These are phyloP conservation scores for Oscheius sp. DNA, from an alignment of 2,888 invertebrate genomes.

Conservation along the genomic window DNA sequence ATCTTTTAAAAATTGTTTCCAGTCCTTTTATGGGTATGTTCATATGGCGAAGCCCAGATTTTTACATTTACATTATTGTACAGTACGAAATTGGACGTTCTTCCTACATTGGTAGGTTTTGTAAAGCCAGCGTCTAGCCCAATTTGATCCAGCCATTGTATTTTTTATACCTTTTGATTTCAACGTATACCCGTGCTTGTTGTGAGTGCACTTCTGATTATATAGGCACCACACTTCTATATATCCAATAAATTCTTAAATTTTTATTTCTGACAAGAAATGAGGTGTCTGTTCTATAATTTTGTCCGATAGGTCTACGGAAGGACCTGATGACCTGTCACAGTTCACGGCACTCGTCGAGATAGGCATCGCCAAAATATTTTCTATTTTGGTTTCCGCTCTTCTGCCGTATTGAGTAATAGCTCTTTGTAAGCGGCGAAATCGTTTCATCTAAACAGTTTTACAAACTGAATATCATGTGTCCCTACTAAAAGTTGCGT, in stretches of 20 bases:
- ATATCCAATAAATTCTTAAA: not conserved
- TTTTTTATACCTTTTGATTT: not conserved
- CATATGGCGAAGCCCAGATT: conserved; percentile 27
- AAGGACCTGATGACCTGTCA: not conserved
- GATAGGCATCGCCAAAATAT: conserved; percentile 34
- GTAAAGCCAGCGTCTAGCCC: not conserved
- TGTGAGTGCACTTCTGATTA: not conserved
- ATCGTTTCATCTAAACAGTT: conserved; percentile 34
- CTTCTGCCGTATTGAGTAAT: conserved; percentile 46
- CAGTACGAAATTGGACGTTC: conserved; percentile 3
- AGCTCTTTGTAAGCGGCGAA: conserved; percentile 46
- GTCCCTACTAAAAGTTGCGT: not conserved
- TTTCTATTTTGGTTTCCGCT: conserved; percentile 41
- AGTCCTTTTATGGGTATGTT: conserved; percentile 36
- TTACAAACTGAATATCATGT: not conserved
- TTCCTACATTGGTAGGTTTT: not conserved
- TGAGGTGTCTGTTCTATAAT: conserved; percentile 15
- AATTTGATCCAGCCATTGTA: not conserved
- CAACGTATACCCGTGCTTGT: not conserved
- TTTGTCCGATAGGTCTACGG: conserved; percentile 4
- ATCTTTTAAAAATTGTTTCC: conserved; percentile 15
- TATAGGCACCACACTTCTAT: not conserved
- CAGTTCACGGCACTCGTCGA: not conserved
- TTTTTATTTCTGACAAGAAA: not conserved
- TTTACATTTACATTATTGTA: conserved; percentile 5